phyloP scores from a whole-genome alignment of 2,888 invertebrate species.

The Epiblema foenella region DNA sequence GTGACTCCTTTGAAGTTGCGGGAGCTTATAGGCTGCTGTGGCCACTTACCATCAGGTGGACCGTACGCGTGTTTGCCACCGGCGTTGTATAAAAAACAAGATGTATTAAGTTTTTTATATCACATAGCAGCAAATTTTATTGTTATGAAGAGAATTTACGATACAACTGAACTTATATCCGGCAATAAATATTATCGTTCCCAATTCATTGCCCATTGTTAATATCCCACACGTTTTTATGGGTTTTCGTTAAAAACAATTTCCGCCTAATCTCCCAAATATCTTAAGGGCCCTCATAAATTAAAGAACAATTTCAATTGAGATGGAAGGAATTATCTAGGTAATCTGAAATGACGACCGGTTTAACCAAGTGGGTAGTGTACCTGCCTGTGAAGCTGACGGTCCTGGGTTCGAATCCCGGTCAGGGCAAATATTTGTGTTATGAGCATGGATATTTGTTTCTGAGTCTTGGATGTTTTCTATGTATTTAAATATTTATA shows the following conservation, averaged over 20 bases:
- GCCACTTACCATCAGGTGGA: no score
- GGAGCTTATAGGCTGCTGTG: no score
- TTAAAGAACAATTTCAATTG: neutral
- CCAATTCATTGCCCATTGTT: slow-evolving; percentile 36
- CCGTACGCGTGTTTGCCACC: no score
- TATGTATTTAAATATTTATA: no score
- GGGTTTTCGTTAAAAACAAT: slow-evolving; percentile 40
- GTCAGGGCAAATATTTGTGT: no score
- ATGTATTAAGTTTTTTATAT: slow-evolving; percentile 7
- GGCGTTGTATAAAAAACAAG: neutral
- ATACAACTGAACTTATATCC: slow-evolving; percentile 27
- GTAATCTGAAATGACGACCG: no score
- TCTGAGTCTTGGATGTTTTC: no score
- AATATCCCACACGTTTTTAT: slow-evolving; percentile 33
- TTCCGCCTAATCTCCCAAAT: slow-evolving; percentile 19
- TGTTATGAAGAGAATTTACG: slow-evolving; percentile 8
- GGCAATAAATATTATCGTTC: slow-evolving; percentile 26
- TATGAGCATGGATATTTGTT: no score
- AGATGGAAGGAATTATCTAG: neutral
- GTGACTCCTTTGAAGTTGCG: no score
- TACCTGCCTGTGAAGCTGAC: no score
- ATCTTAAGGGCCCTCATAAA: slow-evolving; percentile 5
- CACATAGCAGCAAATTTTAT: neutral
- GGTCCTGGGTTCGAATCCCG: no score
- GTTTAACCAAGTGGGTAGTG: no score